phyloP scores from a whole-genome alignment of 1,140 invertebrate species.

The Leptopilina clavipes region DNA sequence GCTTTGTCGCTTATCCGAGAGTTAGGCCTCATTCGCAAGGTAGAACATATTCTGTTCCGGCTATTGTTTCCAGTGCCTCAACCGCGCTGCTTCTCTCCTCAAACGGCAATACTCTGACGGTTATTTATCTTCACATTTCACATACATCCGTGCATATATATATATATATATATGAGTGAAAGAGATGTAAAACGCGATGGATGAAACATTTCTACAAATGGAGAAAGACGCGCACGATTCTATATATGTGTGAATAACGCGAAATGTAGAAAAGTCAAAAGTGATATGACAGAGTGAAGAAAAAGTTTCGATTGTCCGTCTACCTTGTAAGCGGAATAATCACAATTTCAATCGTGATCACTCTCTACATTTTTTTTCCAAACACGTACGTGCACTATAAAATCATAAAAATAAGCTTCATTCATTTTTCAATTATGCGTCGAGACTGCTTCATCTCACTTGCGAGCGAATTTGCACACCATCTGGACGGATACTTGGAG shows the following conservation, averaged over 20 bases:
- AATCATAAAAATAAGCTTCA: too few species aligned
- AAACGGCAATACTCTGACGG: slow-evolving; percentile 53
- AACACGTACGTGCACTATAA: too few species aligned
- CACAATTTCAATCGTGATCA: background rate
- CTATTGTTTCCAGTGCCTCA: slow-evolving; percentile 50
- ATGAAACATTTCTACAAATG: slow-evolving; percentile 45
- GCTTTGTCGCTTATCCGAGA: slow-evolving; percentile 51
- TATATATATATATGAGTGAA: slow-evolving; percentile 33
- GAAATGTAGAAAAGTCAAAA: background rate
- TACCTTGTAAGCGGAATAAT: background rate
- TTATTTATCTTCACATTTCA: slow-evolving; percentile 55
- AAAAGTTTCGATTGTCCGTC: slow-evolving; percentile 17
- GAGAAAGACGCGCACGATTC: slow-evolving; percentile 50
- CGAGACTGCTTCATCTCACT: too few species aligned
- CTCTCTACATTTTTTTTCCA: too few species aligned
- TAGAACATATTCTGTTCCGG: slow-evolving; percentile 52
- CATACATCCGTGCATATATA: slow-evolving; percentile 40
- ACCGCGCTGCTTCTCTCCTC: slow-evolving; percentile 54
- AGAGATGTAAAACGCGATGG: slow-evolving; percentile 45
- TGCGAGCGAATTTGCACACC: too few species aligned
- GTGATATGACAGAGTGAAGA: slow-evolving; percentile 1
- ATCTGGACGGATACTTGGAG: too few species aligned
- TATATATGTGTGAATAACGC: slow-evolving; percentile 24
- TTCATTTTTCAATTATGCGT: too few species aligned
- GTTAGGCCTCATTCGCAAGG: slow-evolving; percentile 50